Base-by-base conservation (phyloP, 2,113 vertebrate genomes). In the Microtus oregoni region DNA sequence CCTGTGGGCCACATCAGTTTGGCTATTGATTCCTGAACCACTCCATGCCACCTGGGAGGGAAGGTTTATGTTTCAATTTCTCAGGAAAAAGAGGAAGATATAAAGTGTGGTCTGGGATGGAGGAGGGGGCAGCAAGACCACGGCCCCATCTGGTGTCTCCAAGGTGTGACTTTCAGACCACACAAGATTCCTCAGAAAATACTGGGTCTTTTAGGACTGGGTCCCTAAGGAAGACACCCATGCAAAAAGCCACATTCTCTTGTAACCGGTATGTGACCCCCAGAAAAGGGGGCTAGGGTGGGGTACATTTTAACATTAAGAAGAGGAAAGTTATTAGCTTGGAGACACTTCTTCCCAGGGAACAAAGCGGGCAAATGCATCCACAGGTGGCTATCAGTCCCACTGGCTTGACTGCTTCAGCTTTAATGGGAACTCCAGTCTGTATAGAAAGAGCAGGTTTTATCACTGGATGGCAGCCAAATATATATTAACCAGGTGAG, bases 41-140 rank as follows among this genome's bases (percentile, higher is more conserved):
- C 76, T 81, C 9, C 7, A 86, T 24, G 75, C 35, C 0, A 0
- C 5, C 38, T 87, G 94, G 65, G 78, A 81, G 77, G 87, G 90
- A 94, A 61, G 79, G 61, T 35, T 50, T 61, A 47, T 81, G 17
- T 95, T 98, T 92, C 92, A 82, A 50, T 89, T 97, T 92, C 26
- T 89, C 15, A 79, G 95, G 41, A 58, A 97, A 95, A 94, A 52
- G 6, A 0, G 1, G 79, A 93, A 68, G 89, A 22, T 19, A 75
- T 77, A 96, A 82, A n/a, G 28, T 41, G 44, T 26, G 93, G 94
- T 38, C 89, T 90, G 52, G 89, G 0, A 0, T 14, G 44, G 92
- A 73, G 55, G 63, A 1, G 20, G 12, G 32, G 50, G 30, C 9
- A 14, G 63, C 15, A 58, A 38, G 52, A 72, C 77, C 50, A 13